Base-by-base conservation (phyloP, 64 coral and sea anemone species). In the Catalaphyllia jardinei region DNA sequence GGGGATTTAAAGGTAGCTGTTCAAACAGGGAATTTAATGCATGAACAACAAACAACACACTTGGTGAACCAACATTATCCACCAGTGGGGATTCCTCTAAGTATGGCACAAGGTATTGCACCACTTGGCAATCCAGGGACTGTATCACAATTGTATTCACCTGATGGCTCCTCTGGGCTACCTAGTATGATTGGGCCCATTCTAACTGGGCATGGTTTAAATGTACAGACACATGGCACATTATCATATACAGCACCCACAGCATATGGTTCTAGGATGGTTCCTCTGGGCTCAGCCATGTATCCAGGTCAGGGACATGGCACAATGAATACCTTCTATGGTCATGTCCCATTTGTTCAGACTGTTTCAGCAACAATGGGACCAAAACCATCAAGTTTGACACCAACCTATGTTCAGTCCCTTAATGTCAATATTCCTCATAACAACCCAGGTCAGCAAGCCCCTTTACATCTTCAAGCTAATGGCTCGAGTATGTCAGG, bases 311-410 rank as follows among this genome's bases (percentile, higher is more conserved):
- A 85, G 29, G 81, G 81, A 51, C 62, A 71, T 71, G 63, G 38
- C 13, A 42, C 63, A 38, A 27, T 85, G 22, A 71, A 71, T 38
- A 85, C 81, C 51, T 71, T 85, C 15, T 63, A 71, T 69, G 62
- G 81, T 52, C 62, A 71, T 50, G 81, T 85, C 4, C 81, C 81
- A 71, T 71, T 85, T 85, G 81, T 85, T 3, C 81, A 85, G 27
- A 85, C 81, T 85, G 81, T 85, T 51, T 85, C 81, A 7, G 81
- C 81, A 52, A 51, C 81, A 69, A 27, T 85, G 33, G 81, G 81
- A 71, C 81, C 81, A 71, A 85, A 85, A 71, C 81, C 81, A 0
- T 85, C 81, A 85, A 85, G 81, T 64, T 51, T 85, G 16, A 85
- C 81, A 71, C 81, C 81, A 85, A 85, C 63, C 18, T 85, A 85